Base-by-base conservation (phyloP, 2,888 invertebrate genomes). In the Papilio protenor region DNA sequence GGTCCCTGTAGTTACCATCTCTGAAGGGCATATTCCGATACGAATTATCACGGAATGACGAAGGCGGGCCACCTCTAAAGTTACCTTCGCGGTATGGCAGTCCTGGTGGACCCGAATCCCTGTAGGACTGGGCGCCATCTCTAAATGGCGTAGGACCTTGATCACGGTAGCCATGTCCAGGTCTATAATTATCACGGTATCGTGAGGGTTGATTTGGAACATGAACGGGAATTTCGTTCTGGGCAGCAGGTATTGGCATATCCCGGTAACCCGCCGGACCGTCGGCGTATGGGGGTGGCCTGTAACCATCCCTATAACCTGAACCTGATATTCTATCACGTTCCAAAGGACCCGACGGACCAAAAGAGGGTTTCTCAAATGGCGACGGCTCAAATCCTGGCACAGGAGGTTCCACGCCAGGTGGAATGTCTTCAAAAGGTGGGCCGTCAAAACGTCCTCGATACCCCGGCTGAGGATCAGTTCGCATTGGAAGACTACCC, bases 321-420 rank as follows among this genome's bases (percentile, higher is more conserved):
- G 89, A 81, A 74, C 91, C 90, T 52, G 90, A 91, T 64, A 92
- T 82, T 79, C 94, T 89, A 57, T 94, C 94, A 12, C 93, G 90
- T 72, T 94, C 94, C 71, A 91, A 83, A 21, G 87, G 79, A 21
- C 90, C 90, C 10, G 91, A 86, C 72, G 91, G 90, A 33, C 89
- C 91, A 81, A 93, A 93, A 14, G 88, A 79, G n/a, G 92, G 92
- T 83, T 94, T 94, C 83, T 95, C 95, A 83, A 95, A 95, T 16
- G 95, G 95, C 1, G 95, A 93, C 40, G 94, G 94, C 85, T 96
- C 96, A 85, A 95, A 95, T 40, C 96, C 96, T 59, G 96, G 96
- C 27, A 95, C 95, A 1, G 96, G 95, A 10, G 96, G 96, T 84
- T 96, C 96, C 1, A 96, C 96, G 18, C 96, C 96, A 12, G 96